A percentile compares a stretch with the other conserved stretches of the same genome.
phyloP scores from a whole-genome alignment of 2,797 vertebrate genomes.

The Fistularia commersonii region DNA sequence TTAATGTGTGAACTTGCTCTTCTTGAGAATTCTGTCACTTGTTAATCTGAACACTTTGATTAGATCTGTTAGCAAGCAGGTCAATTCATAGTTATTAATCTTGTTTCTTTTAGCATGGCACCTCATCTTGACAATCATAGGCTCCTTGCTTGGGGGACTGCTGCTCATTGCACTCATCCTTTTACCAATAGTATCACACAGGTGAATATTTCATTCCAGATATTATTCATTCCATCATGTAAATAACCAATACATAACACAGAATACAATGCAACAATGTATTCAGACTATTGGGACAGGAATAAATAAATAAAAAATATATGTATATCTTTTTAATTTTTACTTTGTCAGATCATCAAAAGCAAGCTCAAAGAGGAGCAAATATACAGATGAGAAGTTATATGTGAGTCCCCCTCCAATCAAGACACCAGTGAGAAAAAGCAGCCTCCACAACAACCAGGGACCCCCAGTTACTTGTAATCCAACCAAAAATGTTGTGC shows the following conservation, averaged over 20 bases:
- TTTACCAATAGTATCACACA: constrained; percentile 16
- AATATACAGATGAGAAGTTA: neutral
- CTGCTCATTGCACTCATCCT: constrained; percentile 46
- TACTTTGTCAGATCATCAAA: constrained; percentile 22
- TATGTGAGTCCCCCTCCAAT: constrained; percentile 6
- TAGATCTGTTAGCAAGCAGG: no score
- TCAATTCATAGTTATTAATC: neutral
- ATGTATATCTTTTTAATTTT: neutral
- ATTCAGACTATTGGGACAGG: no score
- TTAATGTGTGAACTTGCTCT: no score
- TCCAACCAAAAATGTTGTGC: neutral
- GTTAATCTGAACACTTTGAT: no score
- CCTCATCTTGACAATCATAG: constrained; percentile 41
- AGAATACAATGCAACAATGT: no score
- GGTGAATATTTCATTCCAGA: constrained; percentile 33
- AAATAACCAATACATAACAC: no score
- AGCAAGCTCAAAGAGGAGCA: constrained; percentile 28
- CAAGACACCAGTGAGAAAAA: constrained; percentile 13
- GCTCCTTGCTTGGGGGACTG: constrained; percentile 43
- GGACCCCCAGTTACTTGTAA: neutral
- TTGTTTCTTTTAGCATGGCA: constrained; percentile 44
- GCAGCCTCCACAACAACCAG: neutral
- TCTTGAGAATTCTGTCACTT: no score
- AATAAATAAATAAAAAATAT: no score
- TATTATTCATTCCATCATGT: no score